Evolutionary conservation across 1,140 invertebrate genomes (phyloP), one percentile per base, ranked within the genome.

Genomic region (Dreissena polymorpha): DNA sequence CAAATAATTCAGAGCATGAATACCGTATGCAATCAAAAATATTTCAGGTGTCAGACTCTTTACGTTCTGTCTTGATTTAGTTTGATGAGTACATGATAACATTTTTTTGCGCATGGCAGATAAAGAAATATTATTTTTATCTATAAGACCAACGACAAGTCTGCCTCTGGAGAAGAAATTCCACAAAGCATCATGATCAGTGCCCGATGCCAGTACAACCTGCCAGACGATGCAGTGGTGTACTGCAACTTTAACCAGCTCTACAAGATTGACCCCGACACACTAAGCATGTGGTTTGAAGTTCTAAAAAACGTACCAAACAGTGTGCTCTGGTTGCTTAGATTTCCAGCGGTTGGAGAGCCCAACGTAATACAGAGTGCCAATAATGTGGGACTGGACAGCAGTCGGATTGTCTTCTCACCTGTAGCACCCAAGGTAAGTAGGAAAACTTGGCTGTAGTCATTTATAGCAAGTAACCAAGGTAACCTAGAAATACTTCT

Each of bases 161-260:
- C 97, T 21, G 98, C 98, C n/a, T 98, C 98, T 0, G 99, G 99
- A 25, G 99, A 99, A 94, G 97, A 99, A 94, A 96, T 98, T 13
- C 98, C 98, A 25, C 96, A 98, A 89, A 97, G 95, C 91, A 97
- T 99, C 88, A 95, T 99, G 53, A 96, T 99, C 75, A 99, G 98
- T 13, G 97, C 97, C 13, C 95, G 99, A 85, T 96, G 96, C 90
- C 98, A 99, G 91, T 99, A 99, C 91, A 96, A 96, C 39, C 94
- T 99, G 75, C 98, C 99, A 0, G 97, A 99, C 89, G 97, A 99
- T 91, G 98, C 97, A 12, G 95, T 99, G 86, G 97, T 99, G n/a
- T 99, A 97, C 92, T 99, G 99, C 91, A 99, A 99, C 94, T 99
- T 99, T 93, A 99, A 99, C 95, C 99, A 99, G 91, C 94, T 99